Percentiles rank a stretch among this genome's conserved stretches.
These are phyloP conservation scores for Corythoichthys intestinalis DNA, from an alignment of 2,113 vertebrate species.

Conservation along the genomic window DNA sequence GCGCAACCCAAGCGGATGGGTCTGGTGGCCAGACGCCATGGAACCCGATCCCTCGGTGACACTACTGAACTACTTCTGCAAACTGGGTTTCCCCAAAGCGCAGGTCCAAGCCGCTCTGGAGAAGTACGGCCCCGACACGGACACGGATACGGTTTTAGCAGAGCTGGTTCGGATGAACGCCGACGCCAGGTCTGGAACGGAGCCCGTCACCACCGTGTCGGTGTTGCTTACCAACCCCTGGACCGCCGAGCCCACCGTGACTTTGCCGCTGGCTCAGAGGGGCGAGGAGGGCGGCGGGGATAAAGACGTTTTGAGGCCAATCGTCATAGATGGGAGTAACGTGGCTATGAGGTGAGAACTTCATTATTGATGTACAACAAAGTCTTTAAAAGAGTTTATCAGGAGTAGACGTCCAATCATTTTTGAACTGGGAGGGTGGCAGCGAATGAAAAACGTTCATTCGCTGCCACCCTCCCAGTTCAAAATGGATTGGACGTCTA, in stretches of 20 bases:
- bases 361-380: neutral
- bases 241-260: constrained; percentile 27
- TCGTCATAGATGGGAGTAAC: constrained; percentile 94
- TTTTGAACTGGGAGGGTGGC: too few species aligned
- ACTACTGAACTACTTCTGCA: constrained; percentile 89
- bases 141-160: constrained; percentile 84
- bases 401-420: too few species aligned
- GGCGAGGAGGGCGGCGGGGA: constrained; percentile 58
- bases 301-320: constrained; percentile 73
- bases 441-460: too few species aligned
- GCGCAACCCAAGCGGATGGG: constrained; percentile 37
- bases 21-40: constrained; percentile 39
- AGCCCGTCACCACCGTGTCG: constrained; percentile 47
- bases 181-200: constrained; percentile 39
- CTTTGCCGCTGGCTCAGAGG: constrained; percentile 25
- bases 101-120: constrained; percentile 79
- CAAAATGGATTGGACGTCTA: too few species aligned
- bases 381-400: too few species aligned
- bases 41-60: constrained; percentile 43
- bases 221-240: constrained; percentile 60
- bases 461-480: too few species aligned
- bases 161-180: constrained; percentile 78
- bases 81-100: constrained; percentile 83
- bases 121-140: constrained; percentile 76
- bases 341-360: constrained; percentile 89